Percentiles rank a stretch among this genome's conserved stretches.
phyloP scores from a whole-genome alignment of 2,113 vertebrate species.

The Festucalex cinctus region DNA sequence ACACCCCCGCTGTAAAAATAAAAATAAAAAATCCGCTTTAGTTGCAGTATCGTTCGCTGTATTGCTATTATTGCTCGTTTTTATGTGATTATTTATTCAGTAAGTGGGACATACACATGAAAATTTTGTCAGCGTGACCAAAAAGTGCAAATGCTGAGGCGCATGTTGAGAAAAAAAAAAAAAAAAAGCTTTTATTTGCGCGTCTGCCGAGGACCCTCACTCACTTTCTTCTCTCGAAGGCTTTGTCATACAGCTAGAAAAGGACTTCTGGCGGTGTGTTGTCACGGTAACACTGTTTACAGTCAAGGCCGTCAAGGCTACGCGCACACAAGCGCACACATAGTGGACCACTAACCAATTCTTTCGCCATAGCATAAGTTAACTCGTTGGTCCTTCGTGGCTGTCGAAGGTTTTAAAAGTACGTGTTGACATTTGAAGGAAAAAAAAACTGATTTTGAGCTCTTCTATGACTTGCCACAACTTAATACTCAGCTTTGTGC shows the following conservation, averaged over 20 bases:
- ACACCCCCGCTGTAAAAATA: slow-evolving; percentile 61
- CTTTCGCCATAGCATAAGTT: slow-evolving; percentile 55
- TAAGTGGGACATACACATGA: slow-evolving; percentile 54
- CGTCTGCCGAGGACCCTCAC: slow-evolving; percentile 52
- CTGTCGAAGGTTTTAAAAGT: slow-evolving; percentile 57
- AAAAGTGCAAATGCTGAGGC: slow-evolving; percentile 58
- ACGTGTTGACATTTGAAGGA: slow-evolving; percentile 41
- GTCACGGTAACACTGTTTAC: slow-evolving; percentile 14
- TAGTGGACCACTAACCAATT: slow-evolving; percentile 29
- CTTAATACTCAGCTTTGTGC: slow-evolving; percentile 82
- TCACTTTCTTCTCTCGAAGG: slow-evolving; percentile 10
- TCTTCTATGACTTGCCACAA: slow-evolving; percentile 74
- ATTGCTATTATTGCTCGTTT: slow-evolving; percentile 64
- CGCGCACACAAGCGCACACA: slow-evolving; percentile 21
- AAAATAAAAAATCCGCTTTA: slow-evolving; percentile 48
- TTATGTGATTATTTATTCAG: slow-evolving; percentile 76
- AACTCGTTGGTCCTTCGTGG: slow-evolving; percentile 53
- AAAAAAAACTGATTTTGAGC: slow-evolving; percentile 66
- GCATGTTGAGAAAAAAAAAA: slow-evolving; percentile 55
- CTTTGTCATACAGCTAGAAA: slow-evolving; percentile 25
- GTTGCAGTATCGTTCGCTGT: slow-evolving; percentile 56
- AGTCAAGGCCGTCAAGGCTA: slow-evolving; percentile 35
- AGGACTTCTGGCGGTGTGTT: slow-evolving; percentile 11
- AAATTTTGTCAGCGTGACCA: slow-evolving; percentile 67
- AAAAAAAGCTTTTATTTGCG: slow-evolving; percentile 64